Base-by-base conservation (phyloP, 2,888 invertebrate species). In the Marasmarcha lunaedactyla region DNA sequence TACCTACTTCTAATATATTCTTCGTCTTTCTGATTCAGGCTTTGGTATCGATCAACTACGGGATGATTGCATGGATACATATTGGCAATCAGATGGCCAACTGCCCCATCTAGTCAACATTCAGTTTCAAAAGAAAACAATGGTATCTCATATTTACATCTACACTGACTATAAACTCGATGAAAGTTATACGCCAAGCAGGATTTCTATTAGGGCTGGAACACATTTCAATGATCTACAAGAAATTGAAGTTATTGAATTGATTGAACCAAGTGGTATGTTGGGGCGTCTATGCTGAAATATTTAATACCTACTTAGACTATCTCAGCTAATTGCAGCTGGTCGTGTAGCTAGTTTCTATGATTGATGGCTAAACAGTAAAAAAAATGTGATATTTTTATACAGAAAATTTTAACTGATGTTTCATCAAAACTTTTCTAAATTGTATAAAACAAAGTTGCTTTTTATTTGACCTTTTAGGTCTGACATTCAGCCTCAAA, bases 21-120 rank as follows among this genome's bases (percentile, higher is more conserved):
- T 6, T 9, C 25, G 9, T 25, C 25, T 25, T 6, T 6, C 25
- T 25, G 5, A 6, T 64, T 6, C 54, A 93, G 98, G 98, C 35
- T 98, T 97, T 84, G 99, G 99, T 2, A 97, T 99, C 2, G 96
- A 98, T 62, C 98, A 98, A 63, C 73, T 99, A 33, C 84, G 98
- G 47, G 97, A 98, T 71, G 95, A 97, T 63, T 93, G 94, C 46
- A 91, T 94, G 72, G 99, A 99, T 52, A 97, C 97, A 2, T 99
- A 98, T 69, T 99, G 99, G 99, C 99, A 99, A 69, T 98, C 98
- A 0, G 99, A 99, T 73, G 99, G 99, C 0, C 98, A 98, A 52
- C 86, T 99, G 46, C 99, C 99, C 2, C 99, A 99, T 74, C 84
- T 98, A 47, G 96, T 99, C 0, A 98, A 98, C 63, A 95, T 99